Evolutionary conservation across 2,888 invertebrate species (phyloP), one percentile per base, ranked within the genome.

Genomic region (Atrina japonica): DNA sequence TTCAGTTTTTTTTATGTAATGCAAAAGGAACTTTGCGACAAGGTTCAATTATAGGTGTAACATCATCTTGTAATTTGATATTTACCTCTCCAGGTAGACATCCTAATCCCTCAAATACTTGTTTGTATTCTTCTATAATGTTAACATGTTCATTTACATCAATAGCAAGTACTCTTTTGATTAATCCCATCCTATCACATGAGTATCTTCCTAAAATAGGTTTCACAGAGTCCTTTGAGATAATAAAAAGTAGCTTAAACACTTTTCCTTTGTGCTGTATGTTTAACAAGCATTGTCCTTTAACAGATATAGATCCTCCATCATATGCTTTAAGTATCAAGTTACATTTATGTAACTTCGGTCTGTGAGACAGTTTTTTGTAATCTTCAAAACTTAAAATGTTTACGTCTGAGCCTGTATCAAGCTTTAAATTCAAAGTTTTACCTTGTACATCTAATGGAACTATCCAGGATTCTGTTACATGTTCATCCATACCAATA

Each of bases 21-120:
- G 63, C 69, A 59, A 68, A 69, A 49, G 76, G 79, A 40, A 76
- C 47, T 40, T 70, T 72, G n/a, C 81, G 45, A 56, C 73, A 69
- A 5, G 75, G 53, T 16, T 77, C 70, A 16, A 80, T 70, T 16
- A 74, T 77, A 47, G 78, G 81, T 47, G 55, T 27, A 3, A 63
- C 72, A 49, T 58, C 29, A 52, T 70, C 56, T 41, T 74, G 63
- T n/a, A 71, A n/a, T 29, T 59, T 60, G 16, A 77, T 77, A 41
- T 35, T 47, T 29, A 64, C 61, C 67, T 69, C 41, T n/a, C 73
- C 75, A 41, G 71, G 61, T 14, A 80, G 40, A 55, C 76, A 73
- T 16, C 80, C 80, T 63, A 76, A 50, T n/a, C 75, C 78, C 40
- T 60, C 25, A 60, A 74, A 74, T 40, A 70, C 47, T 47, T 70